Base-by-base conservation (phyloP, 1,140 invertebrate species). In the Anastatus disparis region DNA sequence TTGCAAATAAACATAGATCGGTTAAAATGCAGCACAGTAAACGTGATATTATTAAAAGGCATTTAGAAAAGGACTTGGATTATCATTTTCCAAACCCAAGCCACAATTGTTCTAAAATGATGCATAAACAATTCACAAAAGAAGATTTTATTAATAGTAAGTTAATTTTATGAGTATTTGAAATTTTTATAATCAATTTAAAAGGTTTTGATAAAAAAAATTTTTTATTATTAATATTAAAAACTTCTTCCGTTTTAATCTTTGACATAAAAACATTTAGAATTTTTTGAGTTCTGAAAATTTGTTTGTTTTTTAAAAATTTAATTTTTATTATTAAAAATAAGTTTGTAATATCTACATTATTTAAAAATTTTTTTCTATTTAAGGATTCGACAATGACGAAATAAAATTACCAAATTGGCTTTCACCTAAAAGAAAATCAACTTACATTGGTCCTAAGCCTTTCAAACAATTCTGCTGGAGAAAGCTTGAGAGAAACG, bases 71-170 rank as follows among this genome's bases (percentile, higher is more conserved):
- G 15, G 80, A 83, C 4, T 89, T 87, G 0, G 84, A 88, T 44
- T 73, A 88, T 7, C 86, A 88, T 75, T 87, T 84, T 8, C 87
- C 88, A 2, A 64, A 87, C 35, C 84, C 86, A 29, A 76, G 88
- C 42, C 80, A 87, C 72, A 88, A 87, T n/a, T 79, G 82, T 59
- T 86, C 86, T 44, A 80, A 80, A 50, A 74, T 75, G 50, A 50
- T 76, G 29, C 62, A 58, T 10, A 72, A 72, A 55, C 59, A 55
- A 13, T 56, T 63, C 9, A 9, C 2, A 15, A 12, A 42, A 6
- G 17, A 65, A 20, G 22, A 42, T 17, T 6, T 15, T 24, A 9
- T 0, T 1, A 1, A 65, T 1, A 35, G 50, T 65, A 65, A 55
- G n/a, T n/a, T n/a, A n/a, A n/a, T n/a, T n/a, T n/a, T n/a, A n/a